Evolutionary conservation across 2,113 vertebrate genomes (phyloP).

Genomic region (Myiopsitta monachus): DNA sequence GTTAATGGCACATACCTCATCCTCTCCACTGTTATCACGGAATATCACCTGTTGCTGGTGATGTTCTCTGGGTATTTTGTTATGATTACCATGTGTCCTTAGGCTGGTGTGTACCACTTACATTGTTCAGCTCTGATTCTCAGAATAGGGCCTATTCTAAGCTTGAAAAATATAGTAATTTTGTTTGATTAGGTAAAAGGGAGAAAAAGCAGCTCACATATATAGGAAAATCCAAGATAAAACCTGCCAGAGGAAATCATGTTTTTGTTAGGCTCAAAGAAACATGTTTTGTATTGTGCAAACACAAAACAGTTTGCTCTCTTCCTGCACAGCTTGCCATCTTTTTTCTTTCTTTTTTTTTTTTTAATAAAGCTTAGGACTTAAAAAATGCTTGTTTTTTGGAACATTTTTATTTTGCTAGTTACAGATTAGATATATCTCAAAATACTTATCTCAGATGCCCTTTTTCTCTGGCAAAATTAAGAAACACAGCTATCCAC

Average conservation of each 20-base stretch:
- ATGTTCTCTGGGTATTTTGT: background rate
- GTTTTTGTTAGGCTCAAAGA: conserved; percentile 33
- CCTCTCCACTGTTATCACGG: background rate
- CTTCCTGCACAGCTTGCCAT: conserved; percentile 40
- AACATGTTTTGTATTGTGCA: conserved; percentile 1
- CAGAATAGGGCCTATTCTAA: background rate
- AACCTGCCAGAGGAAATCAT: conserved; percentile 38
- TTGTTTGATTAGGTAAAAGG: conserved; percentile 3
- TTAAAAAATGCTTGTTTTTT: background rate
- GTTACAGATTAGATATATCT: conserved; percentile 1
- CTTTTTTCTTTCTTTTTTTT: background rate
- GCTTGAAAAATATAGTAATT: background rate
- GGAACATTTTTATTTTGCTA: background rate
- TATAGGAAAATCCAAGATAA: conserved; percentile 53
- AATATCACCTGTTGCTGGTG: background rate
- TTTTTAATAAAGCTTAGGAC: background rate
- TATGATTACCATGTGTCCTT: background rate
- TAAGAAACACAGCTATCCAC: background rate
- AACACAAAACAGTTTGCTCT: conserved; percentile 18
- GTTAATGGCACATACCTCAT: background rate
- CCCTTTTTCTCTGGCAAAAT: background rate
- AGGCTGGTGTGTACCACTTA: background rate
- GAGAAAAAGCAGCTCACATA: background rate
- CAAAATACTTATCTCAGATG: background rate
- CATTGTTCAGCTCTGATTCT: background rate